A percentile compares a stretch with the other conserved stretches of the same genome.
Conservation (phyloP, 2,797 vertebrate genomes). For the Percopsis omiscomaycus region DNA sequence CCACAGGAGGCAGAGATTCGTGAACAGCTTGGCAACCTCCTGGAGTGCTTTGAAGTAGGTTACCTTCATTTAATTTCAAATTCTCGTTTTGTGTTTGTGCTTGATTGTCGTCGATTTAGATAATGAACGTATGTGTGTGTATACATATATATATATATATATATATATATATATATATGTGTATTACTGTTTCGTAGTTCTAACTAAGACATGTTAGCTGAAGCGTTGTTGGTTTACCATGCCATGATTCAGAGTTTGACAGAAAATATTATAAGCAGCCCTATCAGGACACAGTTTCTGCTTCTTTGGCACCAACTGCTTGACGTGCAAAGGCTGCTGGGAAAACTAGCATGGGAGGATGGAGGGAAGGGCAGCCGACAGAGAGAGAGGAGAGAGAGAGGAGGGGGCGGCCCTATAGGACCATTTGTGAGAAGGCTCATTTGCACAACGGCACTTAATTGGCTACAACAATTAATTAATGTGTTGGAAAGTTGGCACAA, state of each 20-base stretch:
- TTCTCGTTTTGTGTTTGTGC: constrained; percentile 27
- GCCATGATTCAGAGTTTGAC: no score
- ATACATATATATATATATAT: not conserved
- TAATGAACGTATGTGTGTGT: not conserved
- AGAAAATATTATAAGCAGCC: constrained; percentile 38
- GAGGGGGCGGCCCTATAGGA: constrained; percentile 87
- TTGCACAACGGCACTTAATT: constrained; percentile 98
- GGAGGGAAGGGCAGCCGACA: constrained; percentile 58
- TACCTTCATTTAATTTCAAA: constrained; percentile 53
- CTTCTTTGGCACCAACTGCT: constrained; percentile 70
- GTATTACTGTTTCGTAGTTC: not conserved
- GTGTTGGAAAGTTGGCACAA: constrained; percentile 99
- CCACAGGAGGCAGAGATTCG: constrained; percentile 57
- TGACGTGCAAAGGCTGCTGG: constrained; percentile 76
- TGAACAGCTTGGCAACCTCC: constrained; percentile 71
- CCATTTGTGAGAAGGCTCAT: constrained; percentile 98
- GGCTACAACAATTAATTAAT: constrained; percentile 99
- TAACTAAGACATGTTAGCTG: no score
- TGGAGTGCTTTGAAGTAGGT: constrained; percentile 67
- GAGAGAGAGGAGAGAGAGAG: constrained; percentile 58
- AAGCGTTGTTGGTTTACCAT: no score
- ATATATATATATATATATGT: not conserved
- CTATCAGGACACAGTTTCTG: constrained; percentile 73
- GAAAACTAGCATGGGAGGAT: constrained; percentile 60
- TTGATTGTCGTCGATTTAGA: not conserved